Evolutionary conservation across 1,140 invertebrate genomes (phyloP).

Genomic region (Pseudomyrmex cubaensis): DNA sequence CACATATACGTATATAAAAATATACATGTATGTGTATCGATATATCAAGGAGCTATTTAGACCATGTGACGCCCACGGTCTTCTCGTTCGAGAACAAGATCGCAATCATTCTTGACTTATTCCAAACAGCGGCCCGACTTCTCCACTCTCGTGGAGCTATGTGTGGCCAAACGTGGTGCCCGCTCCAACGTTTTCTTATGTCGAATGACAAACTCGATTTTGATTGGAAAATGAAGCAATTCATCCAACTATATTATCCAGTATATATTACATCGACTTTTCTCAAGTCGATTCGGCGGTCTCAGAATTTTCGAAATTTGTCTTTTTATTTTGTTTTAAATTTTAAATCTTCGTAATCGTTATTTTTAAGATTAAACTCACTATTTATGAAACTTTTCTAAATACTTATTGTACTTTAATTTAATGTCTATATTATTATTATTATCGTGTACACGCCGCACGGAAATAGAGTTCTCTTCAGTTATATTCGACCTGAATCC

Average conservation of each 20-base stretch:
- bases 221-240: conserved; percentile 64
- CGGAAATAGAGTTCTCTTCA: neutral
- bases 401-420: too few species aligned
- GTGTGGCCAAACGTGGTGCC: conserved; percentile 61
- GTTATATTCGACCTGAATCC: conserved; percentile 1
- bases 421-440: neutral
- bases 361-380: conserved; percentile 1
- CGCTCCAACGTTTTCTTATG: conserved; percentile 9
- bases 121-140: conserved; percentile 73
- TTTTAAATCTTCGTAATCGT: neutral
- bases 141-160: conserved; percentile 53
- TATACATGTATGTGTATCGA: neutral
- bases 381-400: neutral
- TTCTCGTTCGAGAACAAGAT: conserved; percentile 69
- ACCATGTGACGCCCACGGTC: conserved; percentile 79
- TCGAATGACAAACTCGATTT: conserved; percentile 69
- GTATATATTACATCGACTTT: conserved; percentile 34
- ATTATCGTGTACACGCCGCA: neutral
- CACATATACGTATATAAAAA: too few species aligned
- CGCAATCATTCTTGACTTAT: conserved; percentile 83
- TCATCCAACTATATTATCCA: conserved; percentile 30
- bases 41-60: conserved; percentile 77
- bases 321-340: conserved; percentile 11
- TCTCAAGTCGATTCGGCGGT: conserved; percentile 34
- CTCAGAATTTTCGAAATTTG: conserved; percentile 3